Base-by-base conservation (phyloP, 2,797 vertebrate genomes). In the Lates japonicus region DNA sequence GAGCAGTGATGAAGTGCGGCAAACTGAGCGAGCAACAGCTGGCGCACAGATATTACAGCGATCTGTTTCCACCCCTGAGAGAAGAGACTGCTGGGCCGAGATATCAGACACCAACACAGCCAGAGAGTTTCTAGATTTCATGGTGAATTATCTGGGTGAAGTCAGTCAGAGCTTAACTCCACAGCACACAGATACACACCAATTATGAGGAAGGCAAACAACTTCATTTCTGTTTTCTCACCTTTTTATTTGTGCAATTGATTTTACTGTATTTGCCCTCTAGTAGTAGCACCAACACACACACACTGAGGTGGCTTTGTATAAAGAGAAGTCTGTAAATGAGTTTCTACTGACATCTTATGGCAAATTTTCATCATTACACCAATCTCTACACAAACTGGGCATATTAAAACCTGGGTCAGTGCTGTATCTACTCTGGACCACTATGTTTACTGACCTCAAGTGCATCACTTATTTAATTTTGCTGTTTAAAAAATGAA, bases 1-100 rank as follows among this genome's bases (percentile, higher is more conserved):
- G 48, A 77, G 62, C 37, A 1, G 29, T 62, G 80, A 72, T 63
- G 73, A 39, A 78, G 74, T 48, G 60, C 54, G 25, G 46, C 78
- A 51, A 70, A 61, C 35, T 35, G 59, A 78, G 78, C 31, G 12
- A 67, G 74, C 75, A 62, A 35, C 89, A 89, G 82, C 89, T 88
- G 87, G 81, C 5, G 10, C n/a, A 6, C 51, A 62, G 54, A 83
- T 73, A 83, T 87, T 74, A 76, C 58, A 78, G 41, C 3, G 48
- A 78, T 84, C 62, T 62, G 70, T 70, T 84, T 74, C 74, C 70
- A 73, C 66, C 52, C 46, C 68, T 52, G 70, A 75, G 80, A 72
- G 7, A 12, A 64, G 57, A 81, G 2, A 25, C 63, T 69, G 65
- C 61, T 20, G 64, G 25, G 69, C 52, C 0, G 16, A 74, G 64